Evolutionary conservation across 2,888 invertebrate genomes (phyloP).

Genomic region (Celastrina argiolus): DNA sequence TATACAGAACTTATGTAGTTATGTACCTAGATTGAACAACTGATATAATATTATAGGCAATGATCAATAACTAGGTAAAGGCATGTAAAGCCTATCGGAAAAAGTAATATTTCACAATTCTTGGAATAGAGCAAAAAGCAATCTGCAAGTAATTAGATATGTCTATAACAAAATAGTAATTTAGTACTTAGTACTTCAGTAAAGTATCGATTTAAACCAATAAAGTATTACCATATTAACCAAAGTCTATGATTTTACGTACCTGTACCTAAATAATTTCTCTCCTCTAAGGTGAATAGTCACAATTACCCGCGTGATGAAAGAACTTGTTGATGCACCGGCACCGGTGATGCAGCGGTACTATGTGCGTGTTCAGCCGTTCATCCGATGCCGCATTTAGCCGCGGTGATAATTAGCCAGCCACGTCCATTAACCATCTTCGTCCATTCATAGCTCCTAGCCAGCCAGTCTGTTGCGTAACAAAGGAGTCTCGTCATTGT

Average conservation of each 20-base stretch:
- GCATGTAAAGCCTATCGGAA: neutral
- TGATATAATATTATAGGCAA: neutral
- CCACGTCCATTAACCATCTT: constrained; percentile 54
- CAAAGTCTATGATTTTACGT: no score
- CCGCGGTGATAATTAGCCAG: constrained; percentile 52
- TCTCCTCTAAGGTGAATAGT: neutral
- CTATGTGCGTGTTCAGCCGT: neutral
- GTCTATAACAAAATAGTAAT: no score
- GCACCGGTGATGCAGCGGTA: neutral
- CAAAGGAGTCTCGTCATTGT: neutral
- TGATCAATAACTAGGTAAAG: neutral
- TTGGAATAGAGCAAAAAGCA: no score
- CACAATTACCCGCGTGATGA: neutral
- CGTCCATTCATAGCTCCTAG: constrained; percentile 49
- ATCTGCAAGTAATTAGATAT: no score
- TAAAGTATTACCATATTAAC: no score
- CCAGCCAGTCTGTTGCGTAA: constrained; percentile 1
- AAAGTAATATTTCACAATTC: no score
- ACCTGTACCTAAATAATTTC: no score
- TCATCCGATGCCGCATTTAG: constrained; percentile 37
- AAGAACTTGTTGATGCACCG: neutral
- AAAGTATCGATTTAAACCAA: no score
- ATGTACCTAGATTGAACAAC: neutral
- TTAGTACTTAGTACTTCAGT: no score
- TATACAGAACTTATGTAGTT: neutral